Evolutionary conservation across 2,113 vertebrate species (phyloP).

Genomic region (Polypterus bichir): DNA sequence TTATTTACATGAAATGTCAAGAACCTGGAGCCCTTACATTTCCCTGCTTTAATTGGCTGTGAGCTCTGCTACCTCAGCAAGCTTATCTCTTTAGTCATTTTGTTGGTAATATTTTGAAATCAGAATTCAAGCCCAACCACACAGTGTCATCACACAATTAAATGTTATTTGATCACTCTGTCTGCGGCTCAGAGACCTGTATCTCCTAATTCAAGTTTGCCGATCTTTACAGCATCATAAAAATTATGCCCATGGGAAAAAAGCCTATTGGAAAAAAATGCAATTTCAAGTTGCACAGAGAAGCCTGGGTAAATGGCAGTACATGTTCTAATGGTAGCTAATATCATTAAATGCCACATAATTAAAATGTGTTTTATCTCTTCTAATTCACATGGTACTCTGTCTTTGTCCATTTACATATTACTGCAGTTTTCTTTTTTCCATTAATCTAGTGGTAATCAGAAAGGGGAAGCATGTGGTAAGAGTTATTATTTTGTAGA

Average conservation of each 20-base stretch:
- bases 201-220: conserved; percentile 34
- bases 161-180: conserved; percentile 51
- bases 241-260: conserved; percentile 43
- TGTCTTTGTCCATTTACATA: background rate
- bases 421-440: background rate
- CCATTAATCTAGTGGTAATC: background rate
- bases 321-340: conserved; percentile 17
- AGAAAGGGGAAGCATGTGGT: too few species aligned
- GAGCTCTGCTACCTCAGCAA: conserved; percentile 40
- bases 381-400: background rate
- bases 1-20: conserved; percentile 24
- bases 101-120: conserved; percentile 49
- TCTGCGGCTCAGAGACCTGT: conserved; percentile 45
- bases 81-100: conserved; percentile 38
- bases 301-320: conserved; percentile 26
- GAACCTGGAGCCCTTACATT: conserved; percentile 26
- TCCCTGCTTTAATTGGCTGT: conserved; percentile 43
- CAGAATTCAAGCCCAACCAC: conserved; percentile 41
- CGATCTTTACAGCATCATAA: conserved; percentile 51
- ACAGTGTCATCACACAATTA: conserved; percentile 47
- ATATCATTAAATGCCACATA: conserved; percentile 33
- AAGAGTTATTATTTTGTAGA: too few species aligned
- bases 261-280: conserved; percentile 35
- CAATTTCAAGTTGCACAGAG: conserved; percentile 31
- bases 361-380: conserved; percentile 15